Evolutionary conservation across 1,140 invertebrate genomes (phyloP), one percentile per base, ranked within the genome.

Genomic region (Eupristina koningsbergeri): DNA sequence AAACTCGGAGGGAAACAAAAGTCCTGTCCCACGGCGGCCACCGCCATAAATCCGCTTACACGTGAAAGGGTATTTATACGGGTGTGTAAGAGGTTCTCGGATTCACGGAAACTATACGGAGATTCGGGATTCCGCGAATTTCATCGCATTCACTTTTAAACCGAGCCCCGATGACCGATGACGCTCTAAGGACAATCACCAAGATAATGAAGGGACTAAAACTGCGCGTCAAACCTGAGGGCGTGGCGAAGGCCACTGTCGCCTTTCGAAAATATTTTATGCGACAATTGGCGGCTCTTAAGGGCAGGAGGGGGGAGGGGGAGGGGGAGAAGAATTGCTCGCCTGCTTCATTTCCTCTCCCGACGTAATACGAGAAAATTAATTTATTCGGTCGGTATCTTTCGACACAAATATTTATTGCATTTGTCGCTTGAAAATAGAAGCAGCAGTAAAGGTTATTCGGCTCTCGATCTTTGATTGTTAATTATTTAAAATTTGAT

Each of bases 1-100:
- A 83, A 83, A 76, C 61, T 53, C 67, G 53, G 39, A 63, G 71
- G 67, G 71, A 75, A 74, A 81, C 74, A 77, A 83, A 75, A 83
- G 81, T 83, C 69, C 85, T 85, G n/a, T n/a, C n/a, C n/a, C n/a
- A n/a, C 86, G 75, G 85, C 86, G 82, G 83, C 61, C 78, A 39
- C 79, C 47, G 29, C 74, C 74, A 83, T 83, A 83, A 83, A 83
- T 83, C 74, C 74, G 63, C 81, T 76, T 82, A 76, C 74, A 63
- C 73, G 58, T 76, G 39, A 75, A 82, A 34, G 53, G 71, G 80
- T 81, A 81, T 81, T 81, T 81, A 74, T 69, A 67, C 50, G 64
- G 45, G 41, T 11, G 31, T 34, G 45, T 82, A 63, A 75, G 45
- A 73, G 67, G 31, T 64, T 75, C 71, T 39, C 80, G 53, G 53